A percentile compares a stretch with the other conserved stretches of the same genome.
These are phyloP conservation scores for Pholis gunnellus DNA, from an alignment of 2,113 vertebrate species.

Conservation along the genomic window DNA sequence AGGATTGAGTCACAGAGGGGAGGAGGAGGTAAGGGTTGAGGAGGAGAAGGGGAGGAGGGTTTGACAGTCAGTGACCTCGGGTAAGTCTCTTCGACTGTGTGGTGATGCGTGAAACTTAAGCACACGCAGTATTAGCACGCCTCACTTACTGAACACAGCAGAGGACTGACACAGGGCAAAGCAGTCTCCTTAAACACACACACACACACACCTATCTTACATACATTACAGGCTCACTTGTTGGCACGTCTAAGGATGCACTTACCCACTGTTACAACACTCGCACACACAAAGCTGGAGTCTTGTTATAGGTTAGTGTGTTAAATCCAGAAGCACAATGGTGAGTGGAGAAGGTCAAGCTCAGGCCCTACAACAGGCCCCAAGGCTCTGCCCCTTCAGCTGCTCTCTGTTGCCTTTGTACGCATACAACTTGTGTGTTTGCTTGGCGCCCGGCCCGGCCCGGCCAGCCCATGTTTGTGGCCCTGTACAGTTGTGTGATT, in stretches of 20 bases:
- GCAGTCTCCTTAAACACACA: conserved; percentile 57
- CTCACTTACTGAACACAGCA: conserved; percentile 81
- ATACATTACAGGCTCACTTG: conserved; percentile 26
- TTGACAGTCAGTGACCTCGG: conserved; percentile 80
- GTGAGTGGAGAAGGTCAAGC: conserved; percentile 67
- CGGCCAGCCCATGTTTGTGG: conserved; percentile 57
- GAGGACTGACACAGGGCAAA: conserved; percentile 78
- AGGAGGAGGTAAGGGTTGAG: neutral
- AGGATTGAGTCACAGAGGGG: conserved; percentile 67
- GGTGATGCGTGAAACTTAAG: conserved; percentile 84
- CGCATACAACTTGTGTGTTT: conserved; percentile 50
- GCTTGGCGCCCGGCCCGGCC: conserved; percentile 55
- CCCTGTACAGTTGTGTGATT: conserved; percentile 74
- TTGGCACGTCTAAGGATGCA: conserved; percentile 39
- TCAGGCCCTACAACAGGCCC: conserved; percentile 60
- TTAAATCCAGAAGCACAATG: conserved; percentile 51
- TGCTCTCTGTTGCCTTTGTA: conserved; percentile 41
- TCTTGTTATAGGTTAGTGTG: conserved; percentile 39
- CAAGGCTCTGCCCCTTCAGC: conserved; percentile 62
- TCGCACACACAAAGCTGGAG: conserved; percentile 35
- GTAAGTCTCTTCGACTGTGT: conserved; percentile 80
- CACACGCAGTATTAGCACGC: conserved; percentile 83
- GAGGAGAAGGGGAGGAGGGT: conserved; percentile 30
- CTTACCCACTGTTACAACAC: conserved; percentile 43
- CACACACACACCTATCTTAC: conserved; percentile 56